Percentiles rank a stretch among this genome's conserved stretches.
phyloP scores from a whole-genome alignment of 2,888 invertebrate genomes.

The Celastrina argiolus region DNA sequence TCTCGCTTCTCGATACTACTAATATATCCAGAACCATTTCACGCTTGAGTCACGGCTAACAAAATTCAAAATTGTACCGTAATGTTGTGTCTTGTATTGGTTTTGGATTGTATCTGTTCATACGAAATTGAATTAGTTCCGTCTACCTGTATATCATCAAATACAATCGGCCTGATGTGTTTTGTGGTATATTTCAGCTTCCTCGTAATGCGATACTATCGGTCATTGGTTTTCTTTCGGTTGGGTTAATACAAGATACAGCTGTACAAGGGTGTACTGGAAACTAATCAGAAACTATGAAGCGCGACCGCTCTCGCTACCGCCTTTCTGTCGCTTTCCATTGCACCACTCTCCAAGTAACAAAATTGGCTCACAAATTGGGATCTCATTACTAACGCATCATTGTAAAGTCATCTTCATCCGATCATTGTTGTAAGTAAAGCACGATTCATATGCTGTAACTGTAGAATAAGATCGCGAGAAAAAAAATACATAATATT shows the following conservation, averaged over 20 bases:
- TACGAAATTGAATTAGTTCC: slow-evolving; percentile 44
- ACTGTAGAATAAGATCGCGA: slow-evolving; percentile 39
- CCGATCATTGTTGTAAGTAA: slow-evolving; percentile 72
- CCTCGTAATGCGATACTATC: slow-evolving; percentile 72
- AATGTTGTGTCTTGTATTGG: slow-evolving; percentile 79
- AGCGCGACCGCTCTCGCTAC: slow-evolving; percentile 47
- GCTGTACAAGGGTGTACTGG: slow-evolving; percentile 75
- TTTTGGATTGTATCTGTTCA: slow-evolving; percentile 59
- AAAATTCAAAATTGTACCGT: slow-evolving; percentile 71
- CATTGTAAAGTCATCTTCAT: slow-evolving; percentile 72
- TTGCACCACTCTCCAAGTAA: slow-evolving; percentile 73
- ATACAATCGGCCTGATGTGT: slow-evolving; percentile 51
- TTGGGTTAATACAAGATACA: slow-evolving; percentile 79
- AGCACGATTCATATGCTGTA: slow-evolving; percentile 59
- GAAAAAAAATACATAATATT: slow-evolving; percentile 35
- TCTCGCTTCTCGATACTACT: slow-evolving; percentile 40
- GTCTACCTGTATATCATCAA: slow-evolving; percentile 15
- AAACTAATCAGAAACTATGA: slow-evolving; percentile 71
- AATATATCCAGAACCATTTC: slow-evolving; percentile 65
- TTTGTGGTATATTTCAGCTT: slow-evolving; percentile 77
- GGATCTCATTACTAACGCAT: slow-evolving; percentile 77
- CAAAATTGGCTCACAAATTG: slow-evolving; percentile 75
- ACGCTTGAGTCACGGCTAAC: slow-evolving; percentile 74
- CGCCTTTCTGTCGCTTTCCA: slow-evolving; percentile 76
- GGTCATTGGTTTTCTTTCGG: slow-evolving; percentile 77